phyloP scores from a whole-genome alignment of 2,113 vertebrate species.

The Rhinopomastus cyanomelas region DNA sequence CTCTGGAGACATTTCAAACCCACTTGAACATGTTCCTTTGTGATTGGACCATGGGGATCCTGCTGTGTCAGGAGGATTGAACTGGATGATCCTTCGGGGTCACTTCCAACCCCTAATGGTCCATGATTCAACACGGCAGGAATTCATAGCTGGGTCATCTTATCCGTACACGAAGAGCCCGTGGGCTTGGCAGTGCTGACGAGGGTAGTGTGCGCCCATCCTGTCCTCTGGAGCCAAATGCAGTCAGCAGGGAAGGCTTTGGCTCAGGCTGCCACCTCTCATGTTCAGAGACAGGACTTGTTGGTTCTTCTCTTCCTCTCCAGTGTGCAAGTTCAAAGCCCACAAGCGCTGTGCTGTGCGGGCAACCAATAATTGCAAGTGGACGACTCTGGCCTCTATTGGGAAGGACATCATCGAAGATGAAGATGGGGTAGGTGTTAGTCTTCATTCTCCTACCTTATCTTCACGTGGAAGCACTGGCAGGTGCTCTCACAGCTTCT shows the following conservation, averaged over 20 bases:
- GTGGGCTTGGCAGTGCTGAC: not conserved
- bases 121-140: not conserved
- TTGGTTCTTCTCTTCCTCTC: not conserved
- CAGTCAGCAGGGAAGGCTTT: not conserved
- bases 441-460: not conserved
- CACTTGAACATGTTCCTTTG: too few species aligned
- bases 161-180: not conserved
- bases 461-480: not conserved
- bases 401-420: constrained; percentile 98
- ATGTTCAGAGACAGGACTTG: not conserved
- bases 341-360: constrained; percentile 95
- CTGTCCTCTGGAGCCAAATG: not conserved
- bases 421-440: constrained; percentile 90
- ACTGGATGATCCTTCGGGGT: too few species aligned
- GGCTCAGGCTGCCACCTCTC: not conserved
- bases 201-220: not conserved
- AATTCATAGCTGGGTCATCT: not conserved
- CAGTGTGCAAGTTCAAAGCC: constrained; percentile 98
- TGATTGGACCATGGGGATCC: too few species aligned
- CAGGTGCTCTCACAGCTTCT: not conserved
- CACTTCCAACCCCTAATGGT: too few species aligned
- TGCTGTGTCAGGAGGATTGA: too few species aligned
- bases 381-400: constrained; percentile 95
- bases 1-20: too few species aligned
- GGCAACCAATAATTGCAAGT: constrained; percentile 96